Conservation (phyloP, 2,888 invertebrate species). For the Pyrrhosoma nymphula region DNA sequence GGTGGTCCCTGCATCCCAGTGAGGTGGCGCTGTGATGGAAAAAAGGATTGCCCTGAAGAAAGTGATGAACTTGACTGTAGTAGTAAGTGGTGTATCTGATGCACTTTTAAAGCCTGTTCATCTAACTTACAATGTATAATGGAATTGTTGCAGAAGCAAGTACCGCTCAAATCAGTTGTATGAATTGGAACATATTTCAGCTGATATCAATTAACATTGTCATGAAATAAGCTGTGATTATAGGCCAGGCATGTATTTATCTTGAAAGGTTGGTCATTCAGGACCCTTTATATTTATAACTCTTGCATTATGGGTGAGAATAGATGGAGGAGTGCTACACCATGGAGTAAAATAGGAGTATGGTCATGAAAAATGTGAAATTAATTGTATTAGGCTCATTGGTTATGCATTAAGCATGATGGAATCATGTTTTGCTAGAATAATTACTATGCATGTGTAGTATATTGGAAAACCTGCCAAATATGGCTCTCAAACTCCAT, state of each 20-base stretch:
- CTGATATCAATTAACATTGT: constrained; percentile 37
- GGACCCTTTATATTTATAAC: no score
- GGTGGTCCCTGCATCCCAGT: constrained; percentile 88
- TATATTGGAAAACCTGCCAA: no score
- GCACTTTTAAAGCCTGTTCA: constrained; percentile 19
- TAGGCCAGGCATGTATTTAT: constrained; percentile 20
- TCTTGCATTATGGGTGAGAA: no score
- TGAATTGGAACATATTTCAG: neutral
- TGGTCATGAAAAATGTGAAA: no score
- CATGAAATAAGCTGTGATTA: neutral
- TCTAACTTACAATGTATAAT: constrained; percentile 32
- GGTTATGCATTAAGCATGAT: no score
- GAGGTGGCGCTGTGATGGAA: constrained; percentile 85
- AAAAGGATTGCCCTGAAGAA: constrained; percentile 89
- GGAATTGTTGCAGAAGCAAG: constrained; percentile 41
- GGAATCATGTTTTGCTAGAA: no score
- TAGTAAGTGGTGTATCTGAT: constrained; percentile 48
- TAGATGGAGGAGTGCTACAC: no score
- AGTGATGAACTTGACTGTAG: constrained; percentile 91
- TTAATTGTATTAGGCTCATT: no score
- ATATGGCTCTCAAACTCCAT: no score
- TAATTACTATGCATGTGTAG: no score
- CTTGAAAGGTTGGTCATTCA: neutral
- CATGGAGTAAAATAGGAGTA: no score
- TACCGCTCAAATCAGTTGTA: neutral